Evolutionary conservation across 2,888 invertebrate genomes (phyloP), one percentile per base, ranked within the genome.

Genomic region (Caenorhabditis doughertyi): DNA sequence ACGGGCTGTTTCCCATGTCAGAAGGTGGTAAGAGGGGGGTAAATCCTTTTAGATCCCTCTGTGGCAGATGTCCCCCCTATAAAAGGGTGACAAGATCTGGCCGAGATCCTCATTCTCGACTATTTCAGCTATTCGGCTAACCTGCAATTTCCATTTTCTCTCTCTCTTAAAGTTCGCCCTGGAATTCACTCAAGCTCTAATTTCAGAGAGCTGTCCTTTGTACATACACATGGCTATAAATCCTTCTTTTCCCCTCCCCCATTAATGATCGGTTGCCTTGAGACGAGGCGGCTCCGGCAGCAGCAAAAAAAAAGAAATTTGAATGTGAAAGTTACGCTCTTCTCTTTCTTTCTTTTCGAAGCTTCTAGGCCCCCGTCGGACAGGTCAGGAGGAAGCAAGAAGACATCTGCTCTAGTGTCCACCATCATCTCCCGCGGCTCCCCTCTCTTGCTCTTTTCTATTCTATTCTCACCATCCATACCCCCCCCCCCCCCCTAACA

Each of bases 271-370:
- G 39, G 64, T 64, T 64, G 49, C 64, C 64, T 49, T 49, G 47
- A 29, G 32, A 55, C 55, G 51, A n/a, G 16, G 44, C n/a, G 44
- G 18, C 44, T 8, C 18, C 44, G 39, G 39, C n/a, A n/a, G 9
- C 35, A 35, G 35, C 35, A 35, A 7, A 7, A 9, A 55, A 27
- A 13, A 27, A 29, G 53, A 58, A 58, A 58, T 58, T 35, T 56
- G 56, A 72, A 71, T 47, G 58, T 42, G 72, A 72, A 72, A 72
- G 72, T 72, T 72, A 72, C 55, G 64, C 62, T 53, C 62, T 58
- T 42, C 25, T 5, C 16, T 18, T 62, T 53, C 62, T 58, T 42
- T 25, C 7, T 13, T 18, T 18, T 7, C 9, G 27, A 42, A 42
- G 42, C 5, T 3, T 7, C 3, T 11, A 16, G 42, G 16, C 3